Conservation (phyloP, 2,888 invertebrate species). For the Noctuana brunneofusca region DNA sequence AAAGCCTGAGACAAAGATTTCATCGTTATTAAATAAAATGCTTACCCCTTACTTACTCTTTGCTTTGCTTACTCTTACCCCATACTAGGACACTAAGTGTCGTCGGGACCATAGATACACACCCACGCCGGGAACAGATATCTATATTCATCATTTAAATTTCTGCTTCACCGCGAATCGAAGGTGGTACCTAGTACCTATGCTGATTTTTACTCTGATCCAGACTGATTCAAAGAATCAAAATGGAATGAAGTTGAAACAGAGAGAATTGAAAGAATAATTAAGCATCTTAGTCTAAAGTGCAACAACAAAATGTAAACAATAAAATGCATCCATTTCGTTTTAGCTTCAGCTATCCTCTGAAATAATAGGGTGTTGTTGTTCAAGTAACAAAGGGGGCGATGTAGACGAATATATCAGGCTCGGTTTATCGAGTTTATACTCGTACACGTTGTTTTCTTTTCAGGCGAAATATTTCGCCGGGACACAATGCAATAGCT, state of each 20-base stretch:
- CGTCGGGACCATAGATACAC: no score
- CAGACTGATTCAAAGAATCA: no score
- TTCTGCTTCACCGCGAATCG: no score
- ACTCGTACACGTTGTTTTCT: constrained; percentile 34
- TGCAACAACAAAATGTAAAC: background rate
- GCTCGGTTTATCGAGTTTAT: constrained; percentile 39
- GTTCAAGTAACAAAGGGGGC: constrained; percentile 57
- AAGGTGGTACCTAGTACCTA: no score
- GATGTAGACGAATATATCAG: constrained; percentile 64
- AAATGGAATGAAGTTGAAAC: background rate
- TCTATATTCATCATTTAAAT: no score
- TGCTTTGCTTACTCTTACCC: no score
- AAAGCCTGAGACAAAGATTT: no score
- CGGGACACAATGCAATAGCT: constrained; percentile 32
- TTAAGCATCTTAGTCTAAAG: background rate
- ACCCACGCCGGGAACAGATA: no score
- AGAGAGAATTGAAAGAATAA: background rate
- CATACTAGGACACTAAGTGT: no score
- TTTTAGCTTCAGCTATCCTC: constrained; percentile 9
- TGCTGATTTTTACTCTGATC: no score
- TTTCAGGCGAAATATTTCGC: constrained; percentile 34
- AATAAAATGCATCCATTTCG: background rate
- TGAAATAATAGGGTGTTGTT: constrained; percentile 50
- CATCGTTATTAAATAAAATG: no score
- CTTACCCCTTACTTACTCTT: no score